Percentiles rank a stretch among this genome's conserved stretches.
Evolutionary conservation across 1,140 invertebrate species (phyloP).

Genomic region (Probaryconus sp.): DNA sequence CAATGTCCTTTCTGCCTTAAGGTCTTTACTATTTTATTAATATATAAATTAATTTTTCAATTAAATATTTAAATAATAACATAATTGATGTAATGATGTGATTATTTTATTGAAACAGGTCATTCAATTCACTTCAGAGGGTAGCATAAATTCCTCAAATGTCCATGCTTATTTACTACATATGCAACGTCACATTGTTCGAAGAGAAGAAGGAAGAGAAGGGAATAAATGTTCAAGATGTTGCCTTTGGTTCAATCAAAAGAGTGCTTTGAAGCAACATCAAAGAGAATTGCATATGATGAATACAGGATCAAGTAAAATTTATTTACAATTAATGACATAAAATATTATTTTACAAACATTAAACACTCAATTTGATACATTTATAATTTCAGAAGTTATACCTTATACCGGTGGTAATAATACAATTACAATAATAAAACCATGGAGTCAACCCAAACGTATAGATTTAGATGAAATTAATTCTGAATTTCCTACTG

Average conservation of each 20-base stretch:
- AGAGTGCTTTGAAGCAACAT: slow-evolving; percentile 78
- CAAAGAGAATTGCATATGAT: slow-evolving; percentile 69
- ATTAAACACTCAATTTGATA: slow-evolving; percentile 14
- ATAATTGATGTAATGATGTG: background rate
- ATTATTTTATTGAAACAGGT: slow-evolving; percentile 38
- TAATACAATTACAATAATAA: slow-evolving; percentile 75
- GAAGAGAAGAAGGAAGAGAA: slow-evolving; percentile 79
- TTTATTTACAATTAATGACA: slow-evolving; percentile 28
- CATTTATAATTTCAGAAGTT: slow-evolving; percentile 67
- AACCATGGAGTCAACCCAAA: slow-evolving; percentile 75
- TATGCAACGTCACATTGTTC: slow-evolving; percentile 75
- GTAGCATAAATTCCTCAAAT: slow-evolving; percentile 65
- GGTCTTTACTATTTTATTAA: slow-evolving; percentile 69
- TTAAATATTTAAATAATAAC: background rate
- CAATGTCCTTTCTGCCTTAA: slow-evolving; percentile 88
- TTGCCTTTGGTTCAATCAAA: slow-evolving; percentile 85
- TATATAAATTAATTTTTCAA: background rate
- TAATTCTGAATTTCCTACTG: slow-evolving; percentile 50
- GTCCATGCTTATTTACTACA: slow-evolving; percentile 73
- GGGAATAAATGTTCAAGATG: slow-evolving; percentile 83
- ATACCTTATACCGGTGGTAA: slow-evolving; percentile 70
- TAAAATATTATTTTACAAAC: too few relatives aligned
- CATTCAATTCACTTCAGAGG: slow-evolving; percentile 67
- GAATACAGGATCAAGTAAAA: slow-evolving; percentile 62
- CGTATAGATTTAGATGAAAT: slow-evolving; percentile 72